These are phyloP conservation scores for Aphelinus certus DNA, from an alignment of 1,140 invertebrate genomes.

Conservation along the genomic window DNA sequence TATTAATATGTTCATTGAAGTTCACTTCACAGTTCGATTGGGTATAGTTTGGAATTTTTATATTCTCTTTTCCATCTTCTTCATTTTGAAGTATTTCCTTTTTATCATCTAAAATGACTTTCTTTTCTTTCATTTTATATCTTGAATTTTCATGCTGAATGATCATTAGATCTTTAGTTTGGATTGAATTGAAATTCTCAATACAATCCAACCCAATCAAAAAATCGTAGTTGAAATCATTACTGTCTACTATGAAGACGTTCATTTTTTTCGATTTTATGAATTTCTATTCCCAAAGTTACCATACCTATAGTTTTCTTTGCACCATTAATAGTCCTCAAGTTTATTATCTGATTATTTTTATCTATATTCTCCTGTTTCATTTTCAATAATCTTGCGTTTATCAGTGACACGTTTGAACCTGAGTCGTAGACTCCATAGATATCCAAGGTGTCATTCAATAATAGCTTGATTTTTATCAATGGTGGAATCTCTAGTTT, in stretches of 20 bases:
- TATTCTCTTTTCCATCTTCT: not conserved
- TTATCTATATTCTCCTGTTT: slow-evolving; percentile 30
- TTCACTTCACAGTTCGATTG: slow-evolving; percentile 25
- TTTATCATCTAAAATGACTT: not conserved
- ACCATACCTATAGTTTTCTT: slow-evolving; percentile 22
- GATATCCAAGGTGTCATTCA: slow-evolving; percentile 29
- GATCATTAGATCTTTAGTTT: slow-evolving; percentile 31
- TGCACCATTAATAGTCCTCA: slow-evolving; percentile 27
- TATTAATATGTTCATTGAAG: slow-evolving; percentile 38
- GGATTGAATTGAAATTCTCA: slow-evolving; percentile 22
- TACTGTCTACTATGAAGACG: not conserved
- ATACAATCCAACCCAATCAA: slow-evolving; percentile 30
- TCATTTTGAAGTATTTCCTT: not conserved
- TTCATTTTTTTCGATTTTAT: slow-evolving; percentile 19
- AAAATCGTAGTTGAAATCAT: slow-evolving; percentile 8
- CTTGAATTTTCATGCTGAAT: slow-evolving; percentile 6
- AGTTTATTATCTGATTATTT: slow-evolving; percentile 3
- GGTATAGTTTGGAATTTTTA: too few species aligned
- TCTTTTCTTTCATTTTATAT: not conserved
- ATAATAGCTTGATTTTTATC: slow-evolving; percentile 35
- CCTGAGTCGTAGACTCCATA: slow-evolving; percentile 45
- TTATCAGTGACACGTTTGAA: slow-evolving; percentile 49
- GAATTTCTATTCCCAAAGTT: slow-evolving; percentile 31
- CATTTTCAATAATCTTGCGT: slow-evolving; percentile 46
- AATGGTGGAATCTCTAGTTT: slow-evolving; percentile 42